Percentiles rank a stretch among this genome's conserved stretches.
Evolutionary conservation across 2,797 vertebrate genomes (phyloP).

Genomic region (Mormyrus proboscirostris): DNA sequence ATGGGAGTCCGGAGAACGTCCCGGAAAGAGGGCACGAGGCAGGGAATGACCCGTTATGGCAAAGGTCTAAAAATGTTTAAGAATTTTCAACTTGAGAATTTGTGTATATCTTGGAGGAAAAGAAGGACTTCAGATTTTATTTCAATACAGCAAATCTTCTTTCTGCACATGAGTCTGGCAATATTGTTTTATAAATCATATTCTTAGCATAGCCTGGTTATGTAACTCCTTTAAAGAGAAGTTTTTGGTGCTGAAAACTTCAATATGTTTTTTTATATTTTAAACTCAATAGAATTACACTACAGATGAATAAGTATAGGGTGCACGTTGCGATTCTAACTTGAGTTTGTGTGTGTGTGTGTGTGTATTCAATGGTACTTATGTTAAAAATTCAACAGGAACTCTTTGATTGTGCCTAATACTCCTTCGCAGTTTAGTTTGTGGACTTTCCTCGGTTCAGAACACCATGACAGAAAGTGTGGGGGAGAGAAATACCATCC

Average conservation of each 20-base stretch:
- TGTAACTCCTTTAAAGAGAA: background rate
- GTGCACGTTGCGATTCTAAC: background rate
- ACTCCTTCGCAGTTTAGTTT: background rate
- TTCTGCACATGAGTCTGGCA: background rate
- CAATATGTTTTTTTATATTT: background rate
- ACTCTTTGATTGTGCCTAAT: background rate
- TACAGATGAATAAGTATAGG: background rate
- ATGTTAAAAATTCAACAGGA: background rate
- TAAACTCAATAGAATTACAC: background rate
- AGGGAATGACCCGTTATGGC: background rate
- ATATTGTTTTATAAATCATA: background rate
- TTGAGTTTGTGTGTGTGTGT: background rate
- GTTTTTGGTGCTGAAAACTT: background rate
- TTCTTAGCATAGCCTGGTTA: background rate
- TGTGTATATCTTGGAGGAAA: background rate
- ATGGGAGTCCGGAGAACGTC: background rate
- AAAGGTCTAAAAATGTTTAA: background rate
- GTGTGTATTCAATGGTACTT: background rate
- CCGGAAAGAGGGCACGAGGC: background rate
- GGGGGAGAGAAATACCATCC: background rate
- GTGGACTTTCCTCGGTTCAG: background rate
- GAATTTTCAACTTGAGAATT: background rate
- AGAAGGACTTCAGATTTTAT: background rate
- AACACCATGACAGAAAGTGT: conserved; percentile 3
- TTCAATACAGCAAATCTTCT: background rate